These are phyloP conservation scores for Poeciliopsis gracilis DNA, from an alignment of 2,797 vertebrate species.

Conservation along the genomic window DNA sequence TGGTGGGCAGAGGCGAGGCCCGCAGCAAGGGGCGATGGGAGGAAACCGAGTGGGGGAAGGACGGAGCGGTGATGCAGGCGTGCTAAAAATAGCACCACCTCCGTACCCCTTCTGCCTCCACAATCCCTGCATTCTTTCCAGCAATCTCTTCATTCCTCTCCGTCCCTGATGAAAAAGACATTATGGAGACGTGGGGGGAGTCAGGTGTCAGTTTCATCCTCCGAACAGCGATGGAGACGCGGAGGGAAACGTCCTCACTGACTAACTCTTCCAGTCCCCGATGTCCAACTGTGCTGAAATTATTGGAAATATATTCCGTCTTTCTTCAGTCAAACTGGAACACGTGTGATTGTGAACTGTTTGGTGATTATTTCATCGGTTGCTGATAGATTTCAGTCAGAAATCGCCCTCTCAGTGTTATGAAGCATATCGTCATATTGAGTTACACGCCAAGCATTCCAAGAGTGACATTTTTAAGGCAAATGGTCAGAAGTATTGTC, in stretches of 20 bases:
- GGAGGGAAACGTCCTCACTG: not conserved
- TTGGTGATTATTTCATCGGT: not conserved
- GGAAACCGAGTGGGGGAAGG: slow-evolving; percentile 38
- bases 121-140: slow-evolving; percentile 18
- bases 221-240: not conserved
- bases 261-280: not conserved
- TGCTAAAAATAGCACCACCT: slow-evolving; percentile 68
- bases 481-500: not conserved
- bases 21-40: slow-evolving; percentile 48
- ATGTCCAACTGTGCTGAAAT: slow-evolving; percentile 20
- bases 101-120: slow-evolving; percentile 43
- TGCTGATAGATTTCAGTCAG: not conserved
- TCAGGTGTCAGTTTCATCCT: slow-evolving; percentile 18
- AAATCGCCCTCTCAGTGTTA: not conserved
- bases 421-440: not conserved
- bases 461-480: not conserved
- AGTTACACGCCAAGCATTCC: not conserved
- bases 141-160: slow-evolving; percentile 18
- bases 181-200: slow-evolving; percentile 11
- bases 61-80: slow-evolving; percentile 56
- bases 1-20: slow-evolving; percentile 56
- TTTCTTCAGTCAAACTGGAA: not conserved
- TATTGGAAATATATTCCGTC: not conserved
- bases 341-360: not conserved
- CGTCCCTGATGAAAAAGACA: slow-evolving; percentile 26